phyloP scores from a whole-genome alignment of 2,113 vertebrate species.

The Orycteropus afer region DNA sequence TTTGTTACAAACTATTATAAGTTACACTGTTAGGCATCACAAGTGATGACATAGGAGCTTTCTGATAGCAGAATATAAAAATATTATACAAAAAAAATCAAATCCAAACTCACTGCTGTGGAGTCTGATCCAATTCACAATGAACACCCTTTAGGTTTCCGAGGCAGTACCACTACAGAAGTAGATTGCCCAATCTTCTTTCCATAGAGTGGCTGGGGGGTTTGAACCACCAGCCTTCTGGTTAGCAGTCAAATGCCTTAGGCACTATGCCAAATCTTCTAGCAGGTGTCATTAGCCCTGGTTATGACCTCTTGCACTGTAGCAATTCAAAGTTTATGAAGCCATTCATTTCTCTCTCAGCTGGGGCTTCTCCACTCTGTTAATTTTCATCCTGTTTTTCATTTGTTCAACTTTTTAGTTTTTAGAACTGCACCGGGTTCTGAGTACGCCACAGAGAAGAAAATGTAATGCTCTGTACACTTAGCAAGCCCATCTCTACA shows the following conservation, averaged over 20 bases:
- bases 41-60: neutral
- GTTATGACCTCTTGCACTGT: neutral
- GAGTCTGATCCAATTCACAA: too few relatives aligned
- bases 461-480: constrained; percentile 63
- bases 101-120: too few relatives aligned
- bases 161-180: too few relatives aligned
- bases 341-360: constrained; percentile 43
- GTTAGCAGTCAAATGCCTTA: too few relatives aligned
- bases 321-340: neutral
- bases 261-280: neutral
- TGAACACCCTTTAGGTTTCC: too few relatives aligned
- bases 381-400: constrained; percentile 55
- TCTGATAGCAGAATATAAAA: neutral
- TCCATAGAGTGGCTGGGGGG: too few relatives aligned
- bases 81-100: too few relatives aligned
- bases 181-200: too few relatives aligned
- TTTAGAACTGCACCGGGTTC: neutral
- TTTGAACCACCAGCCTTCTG: too few relatives aligned
- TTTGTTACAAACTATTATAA: too few relatives aligned
- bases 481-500: constrained; percentile 54
- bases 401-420: constrained; percentile 46
- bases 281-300: neutral
- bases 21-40: neutral
- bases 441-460: constrained; percentile 45
- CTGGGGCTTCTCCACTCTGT: neutral